A percentile compares a stretch with the other conserved stretches of the same genome.
Evolutionary conservation across 2,113 vertebrate genomes (phyloP).

Genomic region (Salminus brasiliensis): DNA sequence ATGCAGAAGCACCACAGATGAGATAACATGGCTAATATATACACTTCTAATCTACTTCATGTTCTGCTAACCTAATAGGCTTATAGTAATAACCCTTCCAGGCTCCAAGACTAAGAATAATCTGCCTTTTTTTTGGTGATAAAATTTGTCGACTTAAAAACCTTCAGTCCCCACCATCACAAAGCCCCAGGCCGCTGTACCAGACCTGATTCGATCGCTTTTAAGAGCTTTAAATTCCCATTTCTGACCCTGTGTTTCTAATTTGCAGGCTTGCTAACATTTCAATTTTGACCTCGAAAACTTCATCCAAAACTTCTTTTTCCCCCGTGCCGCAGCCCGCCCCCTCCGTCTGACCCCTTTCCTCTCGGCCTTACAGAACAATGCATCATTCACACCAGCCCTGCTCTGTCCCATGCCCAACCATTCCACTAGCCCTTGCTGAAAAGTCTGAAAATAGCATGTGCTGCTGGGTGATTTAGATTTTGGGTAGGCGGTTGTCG

Average conservation of each 20-base stretch:
- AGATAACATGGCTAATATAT: conserved; percentile 20
- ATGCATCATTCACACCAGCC: conserved; percentile 18
- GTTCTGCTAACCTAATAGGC: conserved; percentile 19
- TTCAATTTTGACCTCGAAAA: conserved; percentile 17
- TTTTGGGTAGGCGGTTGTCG: background rate
- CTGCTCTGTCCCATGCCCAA: background rate
- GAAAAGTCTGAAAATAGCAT: conserved; percentile 13
- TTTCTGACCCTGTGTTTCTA: too few species aligned
- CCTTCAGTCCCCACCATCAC: too few species aligned
- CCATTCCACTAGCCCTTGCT: conserved; percentile 10
- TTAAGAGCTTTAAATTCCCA: background rate
- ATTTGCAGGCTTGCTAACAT: too few species aligned
- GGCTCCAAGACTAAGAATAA: background rate
- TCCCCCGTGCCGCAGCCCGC: background rate
- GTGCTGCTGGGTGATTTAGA: conserved; percentile 26
- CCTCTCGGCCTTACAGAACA: conserved; percentile 9
- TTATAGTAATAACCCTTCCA: conserved; percentile 3
- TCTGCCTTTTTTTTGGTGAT: background rate
- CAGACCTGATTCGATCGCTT: background rate
- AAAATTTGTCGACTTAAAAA: background rate
- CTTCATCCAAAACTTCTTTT: conserved; percentile 22
- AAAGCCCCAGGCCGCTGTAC: background rate
- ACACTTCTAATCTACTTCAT: conserved; percentile 17
- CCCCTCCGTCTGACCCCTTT: conserved; percentile 30
- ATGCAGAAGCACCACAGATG: conserved; percentile 18